Evolutionary conservation across 2,113 vertebrate species (phyloP), one percentile per base, ranked within the genome.

Genomic region (Actenoides lindsayi): DNA sequence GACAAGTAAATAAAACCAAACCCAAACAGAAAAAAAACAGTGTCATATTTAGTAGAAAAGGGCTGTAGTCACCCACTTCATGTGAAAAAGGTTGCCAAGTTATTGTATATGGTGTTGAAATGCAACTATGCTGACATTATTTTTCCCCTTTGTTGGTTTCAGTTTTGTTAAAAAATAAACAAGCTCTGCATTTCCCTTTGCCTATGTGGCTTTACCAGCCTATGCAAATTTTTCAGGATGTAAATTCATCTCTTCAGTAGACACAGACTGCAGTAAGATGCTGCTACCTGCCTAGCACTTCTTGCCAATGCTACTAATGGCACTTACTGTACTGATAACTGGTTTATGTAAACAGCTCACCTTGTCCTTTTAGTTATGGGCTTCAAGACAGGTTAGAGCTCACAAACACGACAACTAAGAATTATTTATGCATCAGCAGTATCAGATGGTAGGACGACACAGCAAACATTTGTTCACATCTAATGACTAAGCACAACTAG

Each of bases 351-450:
- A 94, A 94, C 54, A 96, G 77, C 57, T 93, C 71, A 75, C 68
- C 88, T 87, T 62, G 83, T 57, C 53, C 83, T 91, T 90, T 93
- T 92, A 96, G 86, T 83, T 75, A 89, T 1, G 10, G 70, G 33
- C 57, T 94, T 93, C 46, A 24, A 77, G 75, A 83, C 57, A 92
- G 42, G n/a, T 82, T 81, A 93, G 59, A 89, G 59, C 75, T 87
- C 56, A 64, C 59, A 79, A 89, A 74, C 44, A 64, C 56, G 70
- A 70, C 62, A 70, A 50, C 53, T 68, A 68, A 68, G 82, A 93
- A 92, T 88, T 91, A 93, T 93, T 97, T 91, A 93, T 88, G 37
- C 37, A 85, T 42, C 51, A 63, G 39, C 81, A 80, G 31, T 87
- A 95, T 76, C 83, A 78, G 56, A 68, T n/a, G 53, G 77, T 18